A percentile compares a stretch with the other conserved stretches of the same genome.
These are phyloP conservation scores for Scaptomyza caliginosa DNA, from an alignment of 2,888 invertebrate species.

Conservation along the genomic window DNA sequence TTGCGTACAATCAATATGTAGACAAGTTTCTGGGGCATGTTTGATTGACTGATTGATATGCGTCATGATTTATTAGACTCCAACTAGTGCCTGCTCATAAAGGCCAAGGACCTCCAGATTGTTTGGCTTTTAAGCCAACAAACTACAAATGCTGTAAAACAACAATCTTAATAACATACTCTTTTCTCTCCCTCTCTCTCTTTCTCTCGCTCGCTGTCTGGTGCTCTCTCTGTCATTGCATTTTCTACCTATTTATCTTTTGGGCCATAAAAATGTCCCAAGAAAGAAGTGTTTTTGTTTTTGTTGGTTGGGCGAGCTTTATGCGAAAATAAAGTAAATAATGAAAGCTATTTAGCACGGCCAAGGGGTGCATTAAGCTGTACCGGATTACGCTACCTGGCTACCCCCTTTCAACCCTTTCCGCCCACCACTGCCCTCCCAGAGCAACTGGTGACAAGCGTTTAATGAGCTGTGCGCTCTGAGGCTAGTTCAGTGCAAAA, in stretches of 20 bases:
- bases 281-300: conserved; percentile 27
- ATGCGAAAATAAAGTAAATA: conserved; percentile 71
- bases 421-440: too few relatives aligned
- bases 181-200: conserved; percentile 14
- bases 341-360: conserved; percentile 76
- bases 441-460: conserved; percentile 59
- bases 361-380: conserved; percentile 71
- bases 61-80: conserved; percentile 69
- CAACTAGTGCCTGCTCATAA: conserved; percentile 6
- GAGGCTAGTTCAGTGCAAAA: conserved; percentile 15
- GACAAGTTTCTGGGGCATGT: conserved; percentile 56
- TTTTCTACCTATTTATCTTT: conserved; percentile 29
- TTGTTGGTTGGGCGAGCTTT: conserved; percentile 35
- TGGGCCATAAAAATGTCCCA: conserved; percentile 26
- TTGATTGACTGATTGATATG: conserved; percentile 78
- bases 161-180: too few relatives aligned
- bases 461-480: conserved; percentile 69
- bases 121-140: conserved; percentile 19
- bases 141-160: conserved; percentile 4
- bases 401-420: background rate
- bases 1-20: conserved; percentile 65
- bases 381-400: conserved; percentile 45
- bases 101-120: conserved; percentile 37
- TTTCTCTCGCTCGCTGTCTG: conserved; percentile 11
- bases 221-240: conserved; percentile 20